phyloP scores from a whole-genome alignment of 2,113 vertebrate species.

The Xiphophorus maculatus region DNA sequence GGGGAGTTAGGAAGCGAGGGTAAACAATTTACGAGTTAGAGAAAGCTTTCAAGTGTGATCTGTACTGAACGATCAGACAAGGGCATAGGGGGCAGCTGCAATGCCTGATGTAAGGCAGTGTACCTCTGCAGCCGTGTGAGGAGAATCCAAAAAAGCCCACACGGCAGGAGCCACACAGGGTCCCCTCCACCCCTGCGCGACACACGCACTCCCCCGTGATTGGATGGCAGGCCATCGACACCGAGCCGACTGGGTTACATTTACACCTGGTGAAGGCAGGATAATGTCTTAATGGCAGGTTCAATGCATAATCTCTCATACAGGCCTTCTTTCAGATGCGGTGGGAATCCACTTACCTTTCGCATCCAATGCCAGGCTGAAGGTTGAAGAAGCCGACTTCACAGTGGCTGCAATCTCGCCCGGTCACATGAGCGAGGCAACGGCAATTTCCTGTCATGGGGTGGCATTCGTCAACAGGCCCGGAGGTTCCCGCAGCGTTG shows the following conservation, averaged over 20 bases:
- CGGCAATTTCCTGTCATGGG: conserved; percentile 82
- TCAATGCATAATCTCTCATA: conserved; percentile 3
- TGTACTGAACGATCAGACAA: conserved; percentile 31
- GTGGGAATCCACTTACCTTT: conserved; percentile 73
- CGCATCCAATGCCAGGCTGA: conserved; percentile 81
- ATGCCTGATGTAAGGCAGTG: conserved; percentile 27
- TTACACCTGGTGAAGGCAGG: conserved; percentile 79
- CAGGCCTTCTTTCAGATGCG: neutral
- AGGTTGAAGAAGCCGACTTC: conserved; percentile 85
- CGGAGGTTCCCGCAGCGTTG: conserved; percentile 71
- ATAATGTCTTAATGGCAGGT: conserved; percentile 8
- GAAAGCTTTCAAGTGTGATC: conserved; percentile 21
- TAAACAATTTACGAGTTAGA: conserved; percentile 28
- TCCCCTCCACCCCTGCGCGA: conserved; percentile 82
- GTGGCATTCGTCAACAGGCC: conserved; percentile 75
- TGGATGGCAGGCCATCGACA: conserved; percentile 78
- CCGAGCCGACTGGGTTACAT: conserved; percentile 85
- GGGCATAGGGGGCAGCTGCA: conserved; percentile 2
- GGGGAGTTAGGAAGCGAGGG: neutral
- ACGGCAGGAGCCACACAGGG: conserved; percentile 83
- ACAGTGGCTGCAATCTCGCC: conserved; percentile 85
- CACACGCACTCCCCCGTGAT: conserved; percentile 89
- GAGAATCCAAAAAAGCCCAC: conserved; percentile 90
- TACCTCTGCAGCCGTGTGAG: conserved; percentile 89
- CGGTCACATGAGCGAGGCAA: conserved; percentile 84